Evolutionary conservation across 1,140 invertebrate species (phyloP).

Genomic region (Armadillidium nasatum): DNA sequence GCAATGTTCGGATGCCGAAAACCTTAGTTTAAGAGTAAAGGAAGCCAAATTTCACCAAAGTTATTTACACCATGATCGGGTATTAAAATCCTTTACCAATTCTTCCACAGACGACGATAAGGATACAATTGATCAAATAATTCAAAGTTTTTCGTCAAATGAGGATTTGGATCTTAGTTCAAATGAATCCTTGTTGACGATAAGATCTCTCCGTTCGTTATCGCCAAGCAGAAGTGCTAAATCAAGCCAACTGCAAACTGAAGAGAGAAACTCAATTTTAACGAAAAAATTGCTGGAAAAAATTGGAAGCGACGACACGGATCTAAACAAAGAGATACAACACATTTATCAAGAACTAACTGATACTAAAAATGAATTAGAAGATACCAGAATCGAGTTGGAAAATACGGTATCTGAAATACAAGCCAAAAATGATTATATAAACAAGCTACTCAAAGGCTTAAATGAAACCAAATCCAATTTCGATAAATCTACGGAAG

Average conservation of each 20-base stretch:
- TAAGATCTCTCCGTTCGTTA: background rate
- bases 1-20: constrained; percentile 7
- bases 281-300: background rate
- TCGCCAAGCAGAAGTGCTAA: background rate
- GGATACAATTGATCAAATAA: background rate
- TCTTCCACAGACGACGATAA: background rate
- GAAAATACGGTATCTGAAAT: background rate
- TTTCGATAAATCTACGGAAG: background rate
- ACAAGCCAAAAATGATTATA: background rate
- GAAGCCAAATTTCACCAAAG: background rate
- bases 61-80: too few relatives aligned
- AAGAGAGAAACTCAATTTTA: background rate
- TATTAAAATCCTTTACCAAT: background rate
- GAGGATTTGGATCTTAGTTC: background rate
- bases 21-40: background rate
- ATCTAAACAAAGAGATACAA: background rate
- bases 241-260: background rate
- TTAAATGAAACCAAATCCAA: background rate
- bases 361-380: background rate
- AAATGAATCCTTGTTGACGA: background rate
- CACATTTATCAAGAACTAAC: background rate
- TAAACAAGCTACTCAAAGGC: background rate
- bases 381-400: background rate
- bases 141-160: background rate
- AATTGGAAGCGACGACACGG: background rate